Conservation (phyloP, 1,140 invertebrate genomes). For the Macrotrachela quadricornifera region DNA sequence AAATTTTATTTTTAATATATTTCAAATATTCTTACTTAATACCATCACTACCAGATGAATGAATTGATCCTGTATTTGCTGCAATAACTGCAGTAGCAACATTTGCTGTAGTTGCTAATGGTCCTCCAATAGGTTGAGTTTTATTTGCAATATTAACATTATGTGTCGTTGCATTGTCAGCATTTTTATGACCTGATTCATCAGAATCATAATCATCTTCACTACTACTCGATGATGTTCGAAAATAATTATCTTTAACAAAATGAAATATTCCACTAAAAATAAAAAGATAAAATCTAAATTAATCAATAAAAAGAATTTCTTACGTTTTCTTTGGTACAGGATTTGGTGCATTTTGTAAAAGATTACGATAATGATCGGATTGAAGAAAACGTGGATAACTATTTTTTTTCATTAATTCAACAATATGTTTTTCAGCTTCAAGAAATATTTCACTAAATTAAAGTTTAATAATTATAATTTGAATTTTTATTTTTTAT, state of each 20-base stretch:
- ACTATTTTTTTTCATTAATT: conserved; percentile 90
- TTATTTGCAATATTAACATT: no score
- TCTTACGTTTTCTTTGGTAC: conserved; percentile 59
- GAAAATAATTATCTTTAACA: conserved; percentile 5
- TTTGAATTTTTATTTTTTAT: neutral
- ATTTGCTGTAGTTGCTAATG: no score
- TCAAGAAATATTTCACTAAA: conserved; percentile 58
- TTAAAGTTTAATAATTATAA: neutral
- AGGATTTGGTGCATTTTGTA: conserved; percentile 57
- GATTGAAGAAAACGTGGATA: conserved; percentile 86
- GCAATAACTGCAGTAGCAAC: no score
- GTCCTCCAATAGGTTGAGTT: no score
- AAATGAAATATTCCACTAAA: conserved; percentile 9
- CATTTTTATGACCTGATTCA: no score
- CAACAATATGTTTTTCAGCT: conserved; percentile 84
- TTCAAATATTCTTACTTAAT: no score
- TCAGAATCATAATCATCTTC: no score
- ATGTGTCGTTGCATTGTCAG: no score
- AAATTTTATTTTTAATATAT: no score
- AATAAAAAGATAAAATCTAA: neutral
- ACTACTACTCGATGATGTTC: neutral
- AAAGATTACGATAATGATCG: conserved; percentile 67
- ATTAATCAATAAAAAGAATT: no score
- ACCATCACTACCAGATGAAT: no score
- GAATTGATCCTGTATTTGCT: no score